Evolutionary conservation across 2,113 vertebrate genomes (phyloP).

Genomic region (Pseudonaja textilis): DNA sequence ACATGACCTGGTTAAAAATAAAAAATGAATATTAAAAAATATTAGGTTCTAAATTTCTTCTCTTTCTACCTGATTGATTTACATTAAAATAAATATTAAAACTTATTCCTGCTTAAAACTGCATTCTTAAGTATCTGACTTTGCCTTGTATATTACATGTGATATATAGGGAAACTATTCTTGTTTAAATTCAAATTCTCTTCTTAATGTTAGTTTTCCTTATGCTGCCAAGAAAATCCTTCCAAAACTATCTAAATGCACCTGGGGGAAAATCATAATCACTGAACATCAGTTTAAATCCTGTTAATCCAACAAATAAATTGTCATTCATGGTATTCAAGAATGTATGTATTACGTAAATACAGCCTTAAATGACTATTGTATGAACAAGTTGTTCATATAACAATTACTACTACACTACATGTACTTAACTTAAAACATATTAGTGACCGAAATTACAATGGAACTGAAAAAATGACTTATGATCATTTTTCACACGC

Average conservation of each 20-base stretch:
- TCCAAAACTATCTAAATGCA: not conserved
- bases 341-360: not conserved
- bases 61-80: not conserved
- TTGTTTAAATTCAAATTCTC: not conserved
- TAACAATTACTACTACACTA: not conserved
- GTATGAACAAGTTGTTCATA: not conserved
- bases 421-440: not conserved
- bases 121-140: not conserved
- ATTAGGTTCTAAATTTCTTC: not conserved
- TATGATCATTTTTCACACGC: not conserved
- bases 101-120: not conserved
- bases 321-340: not conserved
- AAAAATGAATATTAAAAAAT: not conserved
- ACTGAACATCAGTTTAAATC: not conserved
- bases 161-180: not conserved
- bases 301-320: not conserved
- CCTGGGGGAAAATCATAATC: not conserved
- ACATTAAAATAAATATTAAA: not conserved
- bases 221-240: not conserved
- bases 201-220: not conserved
- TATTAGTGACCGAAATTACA: not conserved
- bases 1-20: not conserved
- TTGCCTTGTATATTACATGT: not conserved
- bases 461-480: not conserved
- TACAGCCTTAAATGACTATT: not conserved